These are phyloP conservation scores for Dendroctonus ponderosae DNA, from an alignment of 1,140 invertebrate species.

Conservation along the genomic window DNA sequence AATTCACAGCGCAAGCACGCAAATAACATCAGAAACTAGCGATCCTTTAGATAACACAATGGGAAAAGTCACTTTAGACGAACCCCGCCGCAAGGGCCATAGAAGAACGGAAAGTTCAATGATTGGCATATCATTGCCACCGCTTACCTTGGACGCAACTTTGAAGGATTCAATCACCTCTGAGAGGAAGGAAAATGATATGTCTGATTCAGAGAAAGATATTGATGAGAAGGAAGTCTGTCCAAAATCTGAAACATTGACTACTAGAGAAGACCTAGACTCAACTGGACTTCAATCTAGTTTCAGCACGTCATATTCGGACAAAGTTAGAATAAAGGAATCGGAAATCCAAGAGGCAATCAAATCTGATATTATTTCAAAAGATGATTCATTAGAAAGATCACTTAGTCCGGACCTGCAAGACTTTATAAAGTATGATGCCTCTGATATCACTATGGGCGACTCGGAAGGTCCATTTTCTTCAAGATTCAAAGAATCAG, in stretches of 20 bases:
- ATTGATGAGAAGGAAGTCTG: constrained; percentile 36
- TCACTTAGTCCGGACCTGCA: constrained; percentile 55
- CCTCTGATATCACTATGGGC: constrained; percentile 41
- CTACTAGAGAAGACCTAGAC: constrained; percentile 37
- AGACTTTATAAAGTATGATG: constrained; percentile 45
- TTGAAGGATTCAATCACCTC: constrained; percentile 52
- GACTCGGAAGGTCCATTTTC: constrained; percentile 43
- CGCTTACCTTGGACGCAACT: constrained; percentile 26
- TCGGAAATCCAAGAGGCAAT: constrained; percentile 51
- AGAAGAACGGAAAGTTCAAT: constrained; percentile 56
- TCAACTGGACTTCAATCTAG: constrained; percentile 47
- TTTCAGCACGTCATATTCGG: constrained; percentile 49
- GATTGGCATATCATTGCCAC: constrained; percentile 30
- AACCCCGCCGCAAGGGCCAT: constrained; percentile 55
- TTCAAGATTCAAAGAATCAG: constrained; percentile 29
- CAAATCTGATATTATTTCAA: constrained; percentile 44
- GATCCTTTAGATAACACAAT: constrained; percentile 42
- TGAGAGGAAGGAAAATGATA: constrained; percentile 53
- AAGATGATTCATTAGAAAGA: constrained; percentile 53
- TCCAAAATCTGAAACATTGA: constrained; percentile 40
- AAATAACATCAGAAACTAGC: constrained; percentile 56
- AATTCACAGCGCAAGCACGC: constrained; percentile 55
- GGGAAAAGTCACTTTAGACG: constrained; percentile 48
- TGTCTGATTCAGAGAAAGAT: constrained; percentile 47
- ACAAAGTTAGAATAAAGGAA: constrained; percentile 43